A percentile compares a stretch with the other conserved stretches of the same genome.
Conservation (phyloP, 2,797 vertebrate genomes). For the Phalanger gymnotis region DNA sequence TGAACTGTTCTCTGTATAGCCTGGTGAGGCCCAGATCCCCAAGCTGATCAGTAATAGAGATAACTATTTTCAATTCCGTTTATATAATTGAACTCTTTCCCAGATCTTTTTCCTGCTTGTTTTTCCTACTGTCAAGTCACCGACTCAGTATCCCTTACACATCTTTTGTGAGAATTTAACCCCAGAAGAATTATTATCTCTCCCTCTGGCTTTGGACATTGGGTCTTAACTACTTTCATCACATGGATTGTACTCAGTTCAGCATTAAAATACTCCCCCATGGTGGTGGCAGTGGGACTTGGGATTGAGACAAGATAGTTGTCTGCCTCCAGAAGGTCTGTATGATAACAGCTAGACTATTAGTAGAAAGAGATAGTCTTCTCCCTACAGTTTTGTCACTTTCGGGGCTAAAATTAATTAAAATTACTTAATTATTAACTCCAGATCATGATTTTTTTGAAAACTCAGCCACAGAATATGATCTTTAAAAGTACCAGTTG, state of each 20-base stretch:
- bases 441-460: conserved; percentile 31
- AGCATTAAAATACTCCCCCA: not conserved
- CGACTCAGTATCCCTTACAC: not conserved
- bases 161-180: not conserved
- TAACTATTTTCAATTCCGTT: not conserved
- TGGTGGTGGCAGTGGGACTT: not conserved
- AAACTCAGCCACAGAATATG: conserved; percentile 33
- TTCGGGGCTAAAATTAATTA: conserved; percentile 53
- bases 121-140: not conserved
- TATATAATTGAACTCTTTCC: not conserved
- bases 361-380: not conserved
- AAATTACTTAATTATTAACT: conserved; percentile 63
- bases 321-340: not conserved
- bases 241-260: not conserved
- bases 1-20: not conserved
- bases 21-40: not conserved
- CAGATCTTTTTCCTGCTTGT: not conserved
- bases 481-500: conserved; percentile 15
- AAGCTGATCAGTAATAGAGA: not conserved
- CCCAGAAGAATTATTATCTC: not conserved
- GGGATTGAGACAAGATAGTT: not conserved
- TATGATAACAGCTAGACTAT: not conserved
- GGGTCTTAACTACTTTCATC: not conserved
- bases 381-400: conserved; percentile 38
- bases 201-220: not conserved